Evolutionary conservation across 1,140 invertebrate species (phyloP).

Genomic region (Drosophila setifemur): DNA sequence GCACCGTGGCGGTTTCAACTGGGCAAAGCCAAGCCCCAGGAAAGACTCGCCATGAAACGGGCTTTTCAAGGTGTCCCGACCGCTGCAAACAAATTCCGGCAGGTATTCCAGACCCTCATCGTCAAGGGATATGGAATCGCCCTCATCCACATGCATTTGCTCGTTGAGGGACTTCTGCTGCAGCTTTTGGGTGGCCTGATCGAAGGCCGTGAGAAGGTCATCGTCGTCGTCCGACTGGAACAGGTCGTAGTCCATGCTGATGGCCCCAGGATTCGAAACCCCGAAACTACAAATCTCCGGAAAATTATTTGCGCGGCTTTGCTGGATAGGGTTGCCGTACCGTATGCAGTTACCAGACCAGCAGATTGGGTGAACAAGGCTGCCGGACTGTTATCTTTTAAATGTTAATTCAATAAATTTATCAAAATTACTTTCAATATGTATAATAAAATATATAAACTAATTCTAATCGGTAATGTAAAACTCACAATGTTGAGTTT

Average conservation of each 20-base stretch:
- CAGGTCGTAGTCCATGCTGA: slow-evolving; percentile 74
- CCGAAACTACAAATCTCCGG: not conserved
- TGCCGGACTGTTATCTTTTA: too few relatives aligned
- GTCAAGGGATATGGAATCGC: slow-evolving; percentile 2
- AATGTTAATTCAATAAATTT: too few relatives aligned
- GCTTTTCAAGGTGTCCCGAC: slow-evolving; percentile 47
- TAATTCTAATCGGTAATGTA: too few relatives aligned
- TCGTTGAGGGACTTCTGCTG: not conserved
- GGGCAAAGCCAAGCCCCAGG: slow-evolving; percentile 49
- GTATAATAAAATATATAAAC: too few relatives aligned
- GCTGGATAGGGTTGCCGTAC: too few relatives aligned
- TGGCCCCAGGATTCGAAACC: too few relatives aligned
- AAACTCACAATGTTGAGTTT: too few relatives aligned
- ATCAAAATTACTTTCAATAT: too few relatives aligned
- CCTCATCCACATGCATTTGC: not conserved
- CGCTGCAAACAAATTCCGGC: slow-evolving; percentile 69
- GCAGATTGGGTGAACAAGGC: too few relatives aligned
- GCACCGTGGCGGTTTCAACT: slow-evolving; percentile 30
- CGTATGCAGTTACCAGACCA: too few relatives aligned
- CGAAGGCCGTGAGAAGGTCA: slow-evolving; percentile 60
- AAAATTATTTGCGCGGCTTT: slow-evolving; percentile 4
- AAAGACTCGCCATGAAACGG: slow-evolving; percentile 49
- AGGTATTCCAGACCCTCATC: slow-evolving; percentile 28
- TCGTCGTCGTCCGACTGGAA: slow-evolving; percentile 80
- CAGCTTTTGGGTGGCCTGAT: slow-evolving; percentile 52